A percentile compares a stretch with the other conserved stretches of the same genome.
phyloP scores from a whole-genome alignment of 2,113 vertebrate species.

The Uria lomvia region DNA sequence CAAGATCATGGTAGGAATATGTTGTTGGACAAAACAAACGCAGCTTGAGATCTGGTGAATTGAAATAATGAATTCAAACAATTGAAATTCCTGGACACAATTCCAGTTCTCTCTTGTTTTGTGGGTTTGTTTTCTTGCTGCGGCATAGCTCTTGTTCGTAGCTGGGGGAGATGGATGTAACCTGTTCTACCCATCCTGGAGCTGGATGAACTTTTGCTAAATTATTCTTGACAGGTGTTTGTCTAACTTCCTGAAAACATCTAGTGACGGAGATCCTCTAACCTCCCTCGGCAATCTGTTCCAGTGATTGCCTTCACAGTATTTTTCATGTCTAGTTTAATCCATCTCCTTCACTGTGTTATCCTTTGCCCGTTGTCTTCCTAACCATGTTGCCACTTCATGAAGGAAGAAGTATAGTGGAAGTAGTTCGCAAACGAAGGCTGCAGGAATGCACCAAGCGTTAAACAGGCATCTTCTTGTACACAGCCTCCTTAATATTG shows the following conservation, averaged over 20 bases:
- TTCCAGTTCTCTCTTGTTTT: neutral
- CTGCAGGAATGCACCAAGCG: neutral
- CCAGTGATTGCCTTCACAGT: neutral
- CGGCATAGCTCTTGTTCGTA: neutral
- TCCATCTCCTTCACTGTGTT: neutral
- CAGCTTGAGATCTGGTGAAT: neutral
- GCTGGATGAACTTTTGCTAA: neutral
- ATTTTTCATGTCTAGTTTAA: neutral
- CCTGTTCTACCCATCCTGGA: neutral
- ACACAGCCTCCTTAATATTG: neutral
- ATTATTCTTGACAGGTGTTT: neutral
- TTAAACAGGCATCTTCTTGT: neutral
- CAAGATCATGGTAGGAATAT: neutral
- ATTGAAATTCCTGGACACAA: neutral
- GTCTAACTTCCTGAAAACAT: neutral
- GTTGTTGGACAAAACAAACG: neutral
- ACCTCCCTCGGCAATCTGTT: neutral
- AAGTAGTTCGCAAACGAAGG: neutral
- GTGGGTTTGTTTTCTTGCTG: neutral
- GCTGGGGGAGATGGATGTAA: neutral
- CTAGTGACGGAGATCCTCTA: neutral
- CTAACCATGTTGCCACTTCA: neutral
- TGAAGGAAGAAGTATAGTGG: neutral
- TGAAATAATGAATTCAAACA: neutral
- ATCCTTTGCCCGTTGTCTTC: neutral